A percentile compares a stretch with the other conserved stretches of the same genome.
Evolutionary conservation across 2,888 invertebrate species (phyloP).

Genomic region (Serripes groenlandicus): DNA sequence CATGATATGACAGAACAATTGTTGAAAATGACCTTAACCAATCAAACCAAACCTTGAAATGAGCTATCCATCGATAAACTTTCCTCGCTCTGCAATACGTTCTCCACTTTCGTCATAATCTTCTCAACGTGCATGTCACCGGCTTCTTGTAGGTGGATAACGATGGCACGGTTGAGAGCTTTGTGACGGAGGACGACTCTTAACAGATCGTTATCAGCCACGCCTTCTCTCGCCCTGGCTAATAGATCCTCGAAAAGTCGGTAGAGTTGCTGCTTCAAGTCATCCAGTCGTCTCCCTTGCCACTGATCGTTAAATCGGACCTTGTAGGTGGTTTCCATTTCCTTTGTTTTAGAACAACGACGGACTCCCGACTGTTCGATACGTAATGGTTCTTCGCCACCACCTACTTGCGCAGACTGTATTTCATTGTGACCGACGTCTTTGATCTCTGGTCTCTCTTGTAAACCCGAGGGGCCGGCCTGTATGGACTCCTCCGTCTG

Average conservation of each 20-base stretch:
- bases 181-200: slow-evolving; percentile 25
- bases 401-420: slow-evolving; percentile 18
- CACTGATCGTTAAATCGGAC: slow-evolving; percentile 20
- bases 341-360: background rate
- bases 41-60: too few species aligned
- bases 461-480: too few species aligned
- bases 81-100: slow-evolving; percentile 31
- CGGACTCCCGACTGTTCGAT: slow-evolving; percentile 11
- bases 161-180: slow-evolving; percentile 15
- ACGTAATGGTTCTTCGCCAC: background rate
- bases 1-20: too few species aligned
- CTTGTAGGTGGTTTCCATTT: slow-evolving; percentile 16
- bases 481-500: too few species aligned
- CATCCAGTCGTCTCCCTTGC: slow-evolving; percentile 10
- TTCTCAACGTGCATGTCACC: slow-evolving; percentile 11
- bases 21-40: too few species aligned
- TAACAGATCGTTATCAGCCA: slow-evolving; percentile 23
- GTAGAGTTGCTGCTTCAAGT: slow-evolving; percentile 1
- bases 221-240: background rate
- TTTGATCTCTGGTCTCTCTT: too few species aligned
- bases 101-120: slow-evolving; percentile 23
- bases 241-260: slow-evolving; percentile 13
- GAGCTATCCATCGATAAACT: slow-evolving; percentile 19
- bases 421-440: too few species aligned
- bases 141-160: slow-evolving; percentile 9